These are phyloP conservation scores for Reinhardtius hippoglossoides DNA, from an alignment of 2,113 vertebrate species.

Conservation along the genomic window DNA sequence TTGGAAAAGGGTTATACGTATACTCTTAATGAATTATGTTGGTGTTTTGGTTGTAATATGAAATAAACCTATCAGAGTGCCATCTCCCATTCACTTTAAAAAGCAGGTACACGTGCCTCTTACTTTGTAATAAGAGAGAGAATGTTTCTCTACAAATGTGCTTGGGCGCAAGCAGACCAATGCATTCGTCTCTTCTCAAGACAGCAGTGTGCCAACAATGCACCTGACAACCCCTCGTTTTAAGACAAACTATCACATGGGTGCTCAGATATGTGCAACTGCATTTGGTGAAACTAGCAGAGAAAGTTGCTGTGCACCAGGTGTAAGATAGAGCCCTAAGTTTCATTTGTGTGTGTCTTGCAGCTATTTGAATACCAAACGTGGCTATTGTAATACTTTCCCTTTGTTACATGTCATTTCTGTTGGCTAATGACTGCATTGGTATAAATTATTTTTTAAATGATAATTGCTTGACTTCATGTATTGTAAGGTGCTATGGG, in stretches of 20 bases:
- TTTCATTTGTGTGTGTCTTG: slow-evolving; percentile 7
- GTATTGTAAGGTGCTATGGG: slow-evolving; percentile 6
- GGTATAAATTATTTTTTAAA: slow-evolving; percentile 51
- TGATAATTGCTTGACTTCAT: slow-evolving; percentile 29
- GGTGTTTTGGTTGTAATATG: not conserved
- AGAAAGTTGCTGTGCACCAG: not conserved
- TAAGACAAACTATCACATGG: not conserved
- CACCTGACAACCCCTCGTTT: too few species aligned
- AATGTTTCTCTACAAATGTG: not conserved
- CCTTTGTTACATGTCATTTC: slow-evolving; percentile 32
- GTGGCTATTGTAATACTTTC: slow-evolving; percentile 32
- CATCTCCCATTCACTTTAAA: not conserved
- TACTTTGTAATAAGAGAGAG: not conserved
- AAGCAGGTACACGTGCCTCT: too few species aligned
- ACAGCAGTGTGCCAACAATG: not conserved
- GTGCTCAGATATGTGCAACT: not conserved
- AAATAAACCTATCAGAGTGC: not conserved
- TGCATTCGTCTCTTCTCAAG: too few species aligned
- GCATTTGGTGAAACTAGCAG: not conserved
- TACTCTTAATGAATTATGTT: not conserved
- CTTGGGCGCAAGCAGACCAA: too few species aligned
- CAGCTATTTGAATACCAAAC: slow-evolving; percentile 39
- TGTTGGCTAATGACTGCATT: slow-evolving; percentile 22
- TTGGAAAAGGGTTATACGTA: not conserved
- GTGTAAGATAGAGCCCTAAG: not conserved